phyloP scores from a whole-genome alignment of 2,113 vertebrate genomes.

The Cercopithecus mona region DNA sequence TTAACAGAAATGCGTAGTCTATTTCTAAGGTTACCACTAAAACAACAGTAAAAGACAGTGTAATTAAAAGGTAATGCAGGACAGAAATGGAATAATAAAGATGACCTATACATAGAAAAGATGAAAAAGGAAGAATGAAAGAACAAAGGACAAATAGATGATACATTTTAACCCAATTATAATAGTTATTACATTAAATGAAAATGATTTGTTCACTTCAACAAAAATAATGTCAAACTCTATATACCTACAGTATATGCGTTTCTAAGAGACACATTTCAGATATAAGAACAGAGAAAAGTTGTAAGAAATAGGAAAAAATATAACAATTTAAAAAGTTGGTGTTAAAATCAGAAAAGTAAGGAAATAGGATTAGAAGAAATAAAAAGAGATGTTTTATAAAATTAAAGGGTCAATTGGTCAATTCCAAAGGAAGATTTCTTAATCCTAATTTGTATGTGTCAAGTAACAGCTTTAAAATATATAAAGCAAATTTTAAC shows the following conservation, averaged over 20 bases:
- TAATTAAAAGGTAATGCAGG: background rate
- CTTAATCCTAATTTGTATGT: background rate
- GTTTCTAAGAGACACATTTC: background rate
- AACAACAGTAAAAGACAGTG: background rate
- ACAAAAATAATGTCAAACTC: background rate
- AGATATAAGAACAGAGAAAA: background rate
- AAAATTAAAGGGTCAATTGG: background rate
- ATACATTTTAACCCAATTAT: background rate
- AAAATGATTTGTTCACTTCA: background rate
- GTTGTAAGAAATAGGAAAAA: background rate
- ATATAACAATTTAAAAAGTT: background rate
- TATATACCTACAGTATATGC: background rate
- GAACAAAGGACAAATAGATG: background rate
- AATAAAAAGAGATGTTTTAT: background rate
- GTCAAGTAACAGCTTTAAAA: background rate
- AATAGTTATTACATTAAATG: background rate
- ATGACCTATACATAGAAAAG: background rate
- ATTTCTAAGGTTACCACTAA: background rate
- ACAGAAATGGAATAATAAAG: background rate
- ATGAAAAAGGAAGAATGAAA: background rate
- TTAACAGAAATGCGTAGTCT: background rate
- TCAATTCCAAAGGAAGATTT: background rate
- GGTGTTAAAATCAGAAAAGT: background rate
- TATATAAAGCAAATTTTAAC: background rate
- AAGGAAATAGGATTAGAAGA: background rate